These are phyloP conservation scores for Hipposideros armiger DNA, from an alignment of 2,113 vertebrate species.

Conservation along the genomic window DNA sequence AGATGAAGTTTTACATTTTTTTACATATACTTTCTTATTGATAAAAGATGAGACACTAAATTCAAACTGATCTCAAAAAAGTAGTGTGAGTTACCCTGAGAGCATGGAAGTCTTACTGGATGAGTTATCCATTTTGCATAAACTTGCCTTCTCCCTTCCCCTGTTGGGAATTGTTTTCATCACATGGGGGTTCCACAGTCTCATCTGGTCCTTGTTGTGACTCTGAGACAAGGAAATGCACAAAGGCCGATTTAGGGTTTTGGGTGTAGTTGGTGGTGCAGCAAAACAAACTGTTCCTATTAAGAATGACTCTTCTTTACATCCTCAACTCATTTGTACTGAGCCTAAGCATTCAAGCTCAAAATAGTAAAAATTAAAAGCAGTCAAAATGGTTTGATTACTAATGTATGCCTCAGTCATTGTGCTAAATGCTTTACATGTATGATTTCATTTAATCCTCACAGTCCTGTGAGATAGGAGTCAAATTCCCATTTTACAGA, in stretches of 20 bases:
- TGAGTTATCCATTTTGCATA: neutral
- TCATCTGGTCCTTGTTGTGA: neutral
- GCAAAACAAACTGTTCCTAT: neutral
- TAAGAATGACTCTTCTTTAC: neutral
- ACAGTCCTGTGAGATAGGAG: neutral
- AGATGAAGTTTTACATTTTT: slow-evolving; percentile 54
- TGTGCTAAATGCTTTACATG: neutral
- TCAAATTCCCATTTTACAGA: neutral
- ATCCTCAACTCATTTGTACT: neutral
- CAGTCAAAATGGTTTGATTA: neutral
- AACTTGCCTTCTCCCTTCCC: neutral
- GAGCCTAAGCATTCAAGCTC: neutral
- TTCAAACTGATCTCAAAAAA: slow-evolving; percentile 35
- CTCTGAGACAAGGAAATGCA: neutral
- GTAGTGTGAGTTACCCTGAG: neutral
- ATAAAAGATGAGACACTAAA: slow-evolving; percentile 42
- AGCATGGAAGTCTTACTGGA: neutral
- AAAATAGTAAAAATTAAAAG: slow-evolving; percentile 3
- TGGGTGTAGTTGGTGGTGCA: neutral
- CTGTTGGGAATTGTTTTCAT: neutral
- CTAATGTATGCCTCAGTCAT: neutral
- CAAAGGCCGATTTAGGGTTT: neutral
- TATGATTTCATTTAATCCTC: neutral
- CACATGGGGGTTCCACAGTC: neutral
- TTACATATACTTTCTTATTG: slow-evolving; percentile 63